Evolutionary conservation across 1,140 invertebrate species (phyloP), one percentile per base, ranked within the genome.

Genomic region (Atta texana): DNA sequence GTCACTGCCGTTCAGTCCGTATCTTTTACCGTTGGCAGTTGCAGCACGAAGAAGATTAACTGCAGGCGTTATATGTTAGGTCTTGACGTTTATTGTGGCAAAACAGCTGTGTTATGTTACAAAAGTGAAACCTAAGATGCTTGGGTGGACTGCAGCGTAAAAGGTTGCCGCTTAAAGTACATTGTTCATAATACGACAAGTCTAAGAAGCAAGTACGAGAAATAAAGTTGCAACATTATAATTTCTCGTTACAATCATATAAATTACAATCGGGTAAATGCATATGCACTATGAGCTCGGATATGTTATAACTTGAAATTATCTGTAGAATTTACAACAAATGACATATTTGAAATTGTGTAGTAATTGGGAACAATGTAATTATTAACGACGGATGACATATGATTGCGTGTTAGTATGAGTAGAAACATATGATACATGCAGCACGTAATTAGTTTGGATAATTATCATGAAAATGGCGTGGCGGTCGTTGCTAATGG

Each of bases 401-500:
- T 49, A 31, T 74, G 68, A 82, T 72, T 72, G 68, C 39, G 39
- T 34, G 34, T 61, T 44, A 61, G 80, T 39, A 24, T 51, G 39
- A 31, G 16, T 72, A 51, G 39, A 82, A 74, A 59, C 39, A 21
- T 82, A 57, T 51, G 80, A 72, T n/a, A 49, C 69, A 51, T 44
- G 55, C 59, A 24, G 34, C n/a, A 57, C 55, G 18, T 74, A 75
- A 84, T 84, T 84, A 75, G 69, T 75, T 75, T 24, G 28, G 69
- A 75, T 75, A 84, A 84, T 84, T 84, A 84, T 84, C 80, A 39
- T 34, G 80, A 84, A 84, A 84, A 84, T 16, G 71, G 39, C 80
- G 39, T 75, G 21, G 49, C 80, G 80, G 68, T 39, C 28, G 69
- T 44, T 12, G 69, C 69, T 75, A 74, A 84, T 84, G 80, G 28